Conservation (phyloP, 1,140 invertebrate species). For the Sinella curviseta region DNA sequence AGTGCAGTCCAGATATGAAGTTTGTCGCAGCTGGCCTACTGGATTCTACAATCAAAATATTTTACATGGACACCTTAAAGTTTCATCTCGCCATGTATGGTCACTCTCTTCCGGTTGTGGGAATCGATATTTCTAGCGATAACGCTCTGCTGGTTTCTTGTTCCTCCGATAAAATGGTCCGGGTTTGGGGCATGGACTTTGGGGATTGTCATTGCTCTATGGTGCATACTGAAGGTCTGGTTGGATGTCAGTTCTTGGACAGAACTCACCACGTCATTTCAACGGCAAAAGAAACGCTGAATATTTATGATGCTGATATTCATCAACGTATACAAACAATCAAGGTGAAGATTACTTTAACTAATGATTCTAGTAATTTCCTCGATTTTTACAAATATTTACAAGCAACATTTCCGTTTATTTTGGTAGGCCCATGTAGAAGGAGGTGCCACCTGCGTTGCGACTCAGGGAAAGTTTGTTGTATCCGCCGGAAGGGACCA, state of each 20-base stretch:
- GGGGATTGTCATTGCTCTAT: constrained; percentile 90
- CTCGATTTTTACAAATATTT: not conserved
- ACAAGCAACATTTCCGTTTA: constrained; percentile 7
- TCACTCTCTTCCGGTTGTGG: constrained; percentile 90
- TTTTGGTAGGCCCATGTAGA: constrained; percentile 43
- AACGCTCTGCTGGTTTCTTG: constrained; percentile 87
- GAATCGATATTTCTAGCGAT: constrained; percentile 92
- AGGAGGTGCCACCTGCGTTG: constrained; percentile 48
- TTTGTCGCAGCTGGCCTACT: constrained; percentile 86
- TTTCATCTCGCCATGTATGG: constrained; percentile 82
- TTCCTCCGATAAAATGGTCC: constrained; percentile 91
- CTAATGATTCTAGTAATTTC: not conserved
- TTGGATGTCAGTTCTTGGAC: constrained; percentile 42
- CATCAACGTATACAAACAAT: constrained; percentile 88
- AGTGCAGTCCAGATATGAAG: constrained; percentile 80
- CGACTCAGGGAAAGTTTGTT: constrained; percentile 74
- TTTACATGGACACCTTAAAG: constrained; percentile 55
- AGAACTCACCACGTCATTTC: constrained; percentile 46
- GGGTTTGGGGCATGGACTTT: constrained; percentile 98
- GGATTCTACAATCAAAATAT: constrained; percentile 95
- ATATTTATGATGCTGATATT: constrained; percentile 90
- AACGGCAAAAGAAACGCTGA: constrained; percentile 52
- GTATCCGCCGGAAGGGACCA: constrained; percentile 85
- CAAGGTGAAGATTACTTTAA: constrained; percentile 62
- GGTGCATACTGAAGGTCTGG: constrained; percentile 56